A percentile compares a stretch with the other conserved stretches of the same genome.
Conservation (phyloP, 1,140 invertebrate genomes). For the Drosophila seguyi region DNA sequence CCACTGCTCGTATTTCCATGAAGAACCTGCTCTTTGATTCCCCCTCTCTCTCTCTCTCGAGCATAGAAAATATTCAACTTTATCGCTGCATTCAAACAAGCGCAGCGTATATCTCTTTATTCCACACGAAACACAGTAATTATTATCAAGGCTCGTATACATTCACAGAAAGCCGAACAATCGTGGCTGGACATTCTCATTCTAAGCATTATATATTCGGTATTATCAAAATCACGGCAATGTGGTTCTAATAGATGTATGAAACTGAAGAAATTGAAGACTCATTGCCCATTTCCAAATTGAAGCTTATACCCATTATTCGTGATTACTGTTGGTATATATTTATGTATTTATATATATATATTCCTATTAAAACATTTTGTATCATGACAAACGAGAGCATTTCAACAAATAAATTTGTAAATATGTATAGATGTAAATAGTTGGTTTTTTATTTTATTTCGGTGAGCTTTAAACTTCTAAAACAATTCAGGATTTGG, state of each 20-base stretch:
- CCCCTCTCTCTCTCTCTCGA: conserved; percentile 57
- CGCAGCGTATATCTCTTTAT: conserved; percentile 52
- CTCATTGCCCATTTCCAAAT: conserved; percentile 50
- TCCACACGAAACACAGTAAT: conserved; percentile 52
- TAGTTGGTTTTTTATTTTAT: not conserved
- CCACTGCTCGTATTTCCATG: conserved; percentile 22
- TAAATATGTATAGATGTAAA: conserved; percentile 70
- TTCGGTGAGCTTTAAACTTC: no score
- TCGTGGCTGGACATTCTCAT: conserved; percentile 58
- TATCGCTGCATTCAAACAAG: conserved; percentile 53
- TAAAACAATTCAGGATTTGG: not conserved
- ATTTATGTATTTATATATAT: conserved; percentile 65
- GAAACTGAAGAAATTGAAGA: conserved; percentile 21
- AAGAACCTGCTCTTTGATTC: conserved; percentile 1
- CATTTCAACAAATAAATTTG: conserved; percentile 76
- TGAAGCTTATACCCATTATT: conserved; percentile 61
- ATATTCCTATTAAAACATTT: conserved; percentile 69
- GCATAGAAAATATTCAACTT: conserved; percentile 71
- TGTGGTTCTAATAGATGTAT: conserved; percentile 36
- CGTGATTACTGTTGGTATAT: conserved; percentile 69
- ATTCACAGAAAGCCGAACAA: conserved; percentile 48
- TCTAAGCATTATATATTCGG: conserved; percentile 60
- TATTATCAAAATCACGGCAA: conserved; percentile 67
- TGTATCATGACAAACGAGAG: conserved; percentile 71
- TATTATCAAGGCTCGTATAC: conserved; percentile 70